These are phyloP conservation scores for Eristalis pertinax DNA, from an alignment of 2,888 invertebrate genomes.

Conservation along the genomic window DNA sequence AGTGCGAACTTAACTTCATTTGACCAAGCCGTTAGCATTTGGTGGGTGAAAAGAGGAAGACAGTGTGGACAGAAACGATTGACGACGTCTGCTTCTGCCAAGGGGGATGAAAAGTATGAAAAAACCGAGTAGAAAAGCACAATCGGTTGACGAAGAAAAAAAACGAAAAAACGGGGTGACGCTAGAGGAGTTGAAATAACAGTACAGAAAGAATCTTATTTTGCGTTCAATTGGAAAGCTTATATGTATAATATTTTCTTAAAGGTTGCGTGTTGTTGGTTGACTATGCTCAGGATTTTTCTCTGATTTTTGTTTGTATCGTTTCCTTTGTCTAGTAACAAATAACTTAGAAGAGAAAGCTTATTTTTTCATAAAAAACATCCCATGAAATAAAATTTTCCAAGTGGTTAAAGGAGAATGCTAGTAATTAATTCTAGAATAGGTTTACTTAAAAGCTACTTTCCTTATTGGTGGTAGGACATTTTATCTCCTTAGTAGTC, in stretches of 20 bases:
- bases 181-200: conserved; percentile 19
- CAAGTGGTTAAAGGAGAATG: too few species aligned
- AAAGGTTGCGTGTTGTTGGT: conserved; percentile 54
- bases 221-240: conserved; percentile 53
- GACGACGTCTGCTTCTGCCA: conserved; percentile 32
- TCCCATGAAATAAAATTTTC: too few species aligned
- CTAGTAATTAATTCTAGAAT: neutral
- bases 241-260: conserved; percentile 46
- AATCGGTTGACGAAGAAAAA: neutral
- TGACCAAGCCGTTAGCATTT: conserved; percentile 10
- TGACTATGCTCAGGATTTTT: conserved; percentile 19
- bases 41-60: conserved; percentile 16
- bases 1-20: conserved; percentile 58
- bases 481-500: neutral
- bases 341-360: neutral
- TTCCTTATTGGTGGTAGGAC: neutral
- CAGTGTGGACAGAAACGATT: conserved; percentile 44
- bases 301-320: neutral
- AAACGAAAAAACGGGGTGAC: neutral
- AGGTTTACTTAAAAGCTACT: neutral
- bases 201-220: conserved; percentile 56
- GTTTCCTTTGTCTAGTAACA: conserved; percentile 25
- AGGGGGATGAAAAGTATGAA: neutral
- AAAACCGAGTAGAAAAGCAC: neutral
- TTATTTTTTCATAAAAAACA: neutral